A percentile compares a stretch with the other conserved stretches of the same genome.
Evolutionary conservation across 2,113 vertebrate species (phyloP).

Genomic region (Eira barbara): DNA sequence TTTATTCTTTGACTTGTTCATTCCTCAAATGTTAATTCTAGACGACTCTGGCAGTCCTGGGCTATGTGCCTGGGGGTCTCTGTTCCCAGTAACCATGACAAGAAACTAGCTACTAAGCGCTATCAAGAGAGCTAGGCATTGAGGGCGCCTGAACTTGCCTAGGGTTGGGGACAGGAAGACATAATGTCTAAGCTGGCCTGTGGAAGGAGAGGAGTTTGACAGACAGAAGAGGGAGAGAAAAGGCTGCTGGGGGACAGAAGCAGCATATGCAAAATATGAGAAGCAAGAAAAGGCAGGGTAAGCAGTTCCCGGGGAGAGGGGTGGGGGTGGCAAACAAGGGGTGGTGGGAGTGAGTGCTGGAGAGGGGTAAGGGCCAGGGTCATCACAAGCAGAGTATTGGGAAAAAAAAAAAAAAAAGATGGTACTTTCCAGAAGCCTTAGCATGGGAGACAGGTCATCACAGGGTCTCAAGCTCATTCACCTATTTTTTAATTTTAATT

Average conservation of each 20-base stretch:
- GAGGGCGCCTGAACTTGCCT: background rate
- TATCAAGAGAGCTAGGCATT: background rate
- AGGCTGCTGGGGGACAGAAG: background rate
- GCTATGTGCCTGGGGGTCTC: background rate
- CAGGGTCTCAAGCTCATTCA: background rate
- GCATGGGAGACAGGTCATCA: background rate
- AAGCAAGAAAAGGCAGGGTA: background rate
- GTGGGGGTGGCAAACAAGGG: accelerated
- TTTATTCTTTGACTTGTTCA: background rate
- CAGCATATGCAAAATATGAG: background rate
- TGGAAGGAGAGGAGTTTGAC: background rate
- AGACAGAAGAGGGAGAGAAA: background rate
- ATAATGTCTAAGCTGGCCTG: background rate
- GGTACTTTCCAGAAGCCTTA: background rate
- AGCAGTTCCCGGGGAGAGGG: accelerated
- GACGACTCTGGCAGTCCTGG: background rate
- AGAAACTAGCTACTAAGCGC: background rate
- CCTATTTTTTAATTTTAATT: background rate
- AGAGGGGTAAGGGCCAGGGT: background rate
- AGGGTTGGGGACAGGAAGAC: background rate
- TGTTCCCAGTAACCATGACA: background rate
- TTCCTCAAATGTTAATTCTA: background rate
- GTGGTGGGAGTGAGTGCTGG: accelerated
- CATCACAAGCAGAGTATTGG: background rate
- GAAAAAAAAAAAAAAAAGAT: background rate